A percentile compares a stretch with the other conserved stretches of the same genome.
These are phyloP conservation scores for Phymatocera aterrima DNA, from an alignment of 2,888 invertebrate genomes.

Conservation along the genomic window DNA sequence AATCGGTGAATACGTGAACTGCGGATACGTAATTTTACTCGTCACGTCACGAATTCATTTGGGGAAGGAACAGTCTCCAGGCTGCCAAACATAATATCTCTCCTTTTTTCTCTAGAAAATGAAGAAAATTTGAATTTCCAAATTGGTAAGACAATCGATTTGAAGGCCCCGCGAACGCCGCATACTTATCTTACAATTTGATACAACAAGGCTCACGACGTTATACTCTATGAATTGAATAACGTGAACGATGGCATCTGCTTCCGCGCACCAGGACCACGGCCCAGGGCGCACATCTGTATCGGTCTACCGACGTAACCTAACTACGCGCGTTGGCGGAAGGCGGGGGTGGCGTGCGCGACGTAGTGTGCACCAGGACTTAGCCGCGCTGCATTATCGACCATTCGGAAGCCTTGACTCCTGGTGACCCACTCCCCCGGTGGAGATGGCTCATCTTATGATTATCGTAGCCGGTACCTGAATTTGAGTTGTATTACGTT, in stretches of 20 bases:
- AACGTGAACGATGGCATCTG: not conserved
- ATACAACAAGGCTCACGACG: no score
- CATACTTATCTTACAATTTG: no score
- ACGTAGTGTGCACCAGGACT: constrained; percentile 33
- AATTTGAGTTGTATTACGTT: not conserved
- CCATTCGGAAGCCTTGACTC: constrained; percentile 42
- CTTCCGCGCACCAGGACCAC: not conserved
- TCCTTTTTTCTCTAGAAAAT: no score
- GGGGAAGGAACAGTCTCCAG: no score
- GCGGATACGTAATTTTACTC: no score
- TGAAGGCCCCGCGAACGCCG: no score
- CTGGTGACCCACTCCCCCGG: constrained; percentile 41
- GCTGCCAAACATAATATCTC: no score
- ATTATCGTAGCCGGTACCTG: constrained; percentile 6
- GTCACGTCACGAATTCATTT: no score
- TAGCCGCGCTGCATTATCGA: constrained; percentile 38
- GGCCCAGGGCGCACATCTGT: constrained; percentile 23
- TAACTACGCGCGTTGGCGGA: constrained; percentile 23
- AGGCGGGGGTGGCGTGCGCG: constrained; percentile 36
- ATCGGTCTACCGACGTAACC: constrained; percentile 18
- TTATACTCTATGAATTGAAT: not conserved
- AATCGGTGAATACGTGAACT: no score
- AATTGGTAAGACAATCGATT: no score
- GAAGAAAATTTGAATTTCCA: no score
- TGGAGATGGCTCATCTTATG: constrained; percentile 16